Percentiles rank a stretch among this genome's conserved stretches.
phyloP scores from a whole-genome alignment of 1,140 invertebrate species.

The Dendrolimus kikuchii region DNA sequence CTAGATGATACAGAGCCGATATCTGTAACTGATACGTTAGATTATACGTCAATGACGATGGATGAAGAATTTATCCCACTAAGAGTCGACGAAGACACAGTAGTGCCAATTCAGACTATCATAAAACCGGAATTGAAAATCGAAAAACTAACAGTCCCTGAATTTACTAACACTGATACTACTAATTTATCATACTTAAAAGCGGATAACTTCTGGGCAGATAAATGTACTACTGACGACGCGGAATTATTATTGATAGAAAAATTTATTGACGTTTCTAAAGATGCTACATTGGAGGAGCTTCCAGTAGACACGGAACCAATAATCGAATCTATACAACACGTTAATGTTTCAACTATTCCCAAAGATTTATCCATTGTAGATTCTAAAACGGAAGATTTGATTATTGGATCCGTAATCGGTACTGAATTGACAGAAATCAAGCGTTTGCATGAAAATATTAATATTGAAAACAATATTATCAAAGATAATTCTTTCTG shows the following conservation, averaged over 20 bases:
- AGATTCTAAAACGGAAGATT: no score
- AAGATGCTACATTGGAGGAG: no score
- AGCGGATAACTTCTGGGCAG: constrained; percentile 47
- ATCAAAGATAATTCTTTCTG: constrained; percentile 74
- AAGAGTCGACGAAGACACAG: neutral
- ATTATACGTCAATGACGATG: constrained; percentile 13
- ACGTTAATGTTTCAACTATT: no score
- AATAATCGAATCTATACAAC: no score
- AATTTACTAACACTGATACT: constrained; percentile 36
- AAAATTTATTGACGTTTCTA: constrained; percentile 15
- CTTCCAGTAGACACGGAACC: no score
- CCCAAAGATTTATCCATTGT: no score
- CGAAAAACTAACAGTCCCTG: neutral
- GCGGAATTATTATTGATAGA: constrained; percentile 38
- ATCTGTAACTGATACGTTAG: constrained; percentile 15
- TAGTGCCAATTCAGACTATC: neutral
- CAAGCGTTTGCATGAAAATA: constrained; percentile 1
- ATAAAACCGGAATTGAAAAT: neutral
- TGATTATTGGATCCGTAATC: no score
- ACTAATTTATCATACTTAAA: constrained; percentile 38
- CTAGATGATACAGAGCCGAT: constrained; percentile 22
- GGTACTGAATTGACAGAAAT: no score
- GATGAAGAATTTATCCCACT: constrained; percentile 15
- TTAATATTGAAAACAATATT: constrained; percentile 50
- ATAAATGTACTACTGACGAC: constrained; percentile 41